Conservation (phyloP, 2,797 vertebrate genomes). For the Sternotherus odoratus region DNA sequence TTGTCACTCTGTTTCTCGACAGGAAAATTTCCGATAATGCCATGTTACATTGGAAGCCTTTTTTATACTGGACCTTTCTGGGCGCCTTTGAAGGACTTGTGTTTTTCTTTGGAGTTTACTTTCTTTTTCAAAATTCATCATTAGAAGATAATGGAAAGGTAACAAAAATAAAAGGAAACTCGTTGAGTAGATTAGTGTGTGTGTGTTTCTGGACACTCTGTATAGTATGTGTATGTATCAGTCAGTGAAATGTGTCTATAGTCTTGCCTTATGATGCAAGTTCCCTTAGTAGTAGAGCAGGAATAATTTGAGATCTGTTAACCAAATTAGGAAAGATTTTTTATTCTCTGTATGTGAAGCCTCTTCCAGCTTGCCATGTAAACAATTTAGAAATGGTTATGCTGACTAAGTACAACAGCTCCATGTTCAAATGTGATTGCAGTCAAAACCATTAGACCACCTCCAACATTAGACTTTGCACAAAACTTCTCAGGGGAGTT, state of each 20-base stretch:
- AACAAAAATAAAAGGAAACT: neutral
- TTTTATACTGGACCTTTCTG: slow-evolving; percentile 95
- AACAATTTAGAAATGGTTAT: slow-evolving; percentile 50
- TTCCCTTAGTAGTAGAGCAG: slow-evolving; percentile 37
- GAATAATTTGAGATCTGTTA: neutral
- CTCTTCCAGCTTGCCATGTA: slow-evolving; percentile 32
- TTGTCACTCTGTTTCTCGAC: slow-evolving; percentile 43
- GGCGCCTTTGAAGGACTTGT: slow-evolving; percentile 93
- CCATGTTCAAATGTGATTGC: neutral
- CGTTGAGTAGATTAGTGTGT: neutral
- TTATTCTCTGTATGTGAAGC: slow-evolving; percentile 36
- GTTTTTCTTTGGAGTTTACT: slow-evolving; percentile 96
- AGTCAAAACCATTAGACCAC: rapidly evolving
- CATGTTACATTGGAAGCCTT: slow-evolving; percentile 92
- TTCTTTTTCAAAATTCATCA: slow-evolving; percentile 90
- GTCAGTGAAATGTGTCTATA: slow-evolving; percentile 26
- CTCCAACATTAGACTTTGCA: neutral
- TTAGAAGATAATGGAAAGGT: slow-evolving; percentile 96
- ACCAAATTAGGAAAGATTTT: neutral
- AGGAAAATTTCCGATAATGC: slow-evolving; percentile 95
- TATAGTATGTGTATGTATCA: neutral
- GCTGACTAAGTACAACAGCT: slow-evolving; percentile 14
- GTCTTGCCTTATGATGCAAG: slow-evolving; percentile 18
- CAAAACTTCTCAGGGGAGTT: rapidly evolving
- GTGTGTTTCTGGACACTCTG: neutral